Base-by-base conservation (phyloP, 2,888 invertebrate species). In the Erannis defoliaria region DNA sequence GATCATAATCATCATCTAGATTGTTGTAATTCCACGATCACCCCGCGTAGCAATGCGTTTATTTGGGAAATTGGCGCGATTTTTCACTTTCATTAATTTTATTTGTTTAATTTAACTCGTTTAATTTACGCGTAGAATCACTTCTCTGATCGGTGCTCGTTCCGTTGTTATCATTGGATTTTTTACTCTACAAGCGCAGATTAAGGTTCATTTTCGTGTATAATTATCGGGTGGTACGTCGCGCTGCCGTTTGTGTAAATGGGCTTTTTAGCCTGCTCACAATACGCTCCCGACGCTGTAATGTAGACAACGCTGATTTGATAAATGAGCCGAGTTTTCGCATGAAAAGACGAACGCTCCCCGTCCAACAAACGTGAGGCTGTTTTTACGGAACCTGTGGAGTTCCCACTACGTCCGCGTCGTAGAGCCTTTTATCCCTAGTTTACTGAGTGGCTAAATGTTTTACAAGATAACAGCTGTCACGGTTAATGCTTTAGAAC, bases 271-370 rank as follows among this genome's bases (percentile, higher is more conserved):
- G 84, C 86, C 82, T 80, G 75, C 77, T 86, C 83, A 87, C 85
- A 86, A 86, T 85, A 85, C 82, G 81, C 76, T 80, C 78, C 76
- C 80, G 76, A 71, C 78, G 75, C 81, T 77, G 82, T 87, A 85
- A 86, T 86, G 86, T 86, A 88, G 87, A 86, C 87, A 87, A 84
- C 86, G 82, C 85, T 86, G 85, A 88, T 88, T 88, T 89, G 86
- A 88, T 89, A 88, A 89, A 88, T 88, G 87, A 88, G 81, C 78
- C 71, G 83, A 85, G 85, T 85, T 85, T 86, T 84, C 80, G 79
- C 77, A 72, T 85, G 81, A 86, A 86, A 86, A 85, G 85, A 81
- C 83, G 75, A 78, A 70, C 82, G 81, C 76, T 81, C 82, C 71
- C 69, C 73, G 75, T 78, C 81, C 78, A 72, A 76, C 46, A 81